Conservation (phyloP, 1,140 invertebrate genomes). For the Drosophila lacteicornis region DNA sequence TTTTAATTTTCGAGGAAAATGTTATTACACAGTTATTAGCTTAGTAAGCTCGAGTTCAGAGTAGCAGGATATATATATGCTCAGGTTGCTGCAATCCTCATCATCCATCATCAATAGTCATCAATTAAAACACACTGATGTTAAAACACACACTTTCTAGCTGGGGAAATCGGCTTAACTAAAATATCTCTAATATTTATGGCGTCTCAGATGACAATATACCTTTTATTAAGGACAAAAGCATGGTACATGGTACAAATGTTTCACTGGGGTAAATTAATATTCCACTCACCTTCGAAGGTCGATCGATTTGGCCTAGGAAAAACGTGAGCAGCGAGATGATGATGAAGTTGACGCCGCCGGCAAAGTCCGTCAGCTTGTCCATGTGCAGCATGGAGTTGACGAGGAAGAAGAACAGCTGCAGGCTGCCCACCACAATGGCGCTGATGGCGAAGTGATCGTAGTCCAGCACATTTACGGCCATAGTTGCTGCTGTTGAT, state of each 20-base stretch:
- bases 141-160: no score
- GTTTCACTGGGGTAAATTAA: background rate
- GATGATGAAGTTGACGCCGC: conserved; percentile 95
- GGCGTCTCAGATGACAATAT: background rate
- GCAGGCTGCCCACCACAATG: conserved; percentile 94
- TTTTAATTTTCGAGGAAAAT: no score
- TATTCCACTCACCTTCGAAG: conserved; percentile 86
- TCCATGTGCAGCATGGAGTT: conserved; percentile 94
- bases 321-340: conserved; percentile 94
- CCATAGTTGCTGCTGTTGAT: conserved; percentile 81
- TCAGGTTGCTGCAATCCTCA: no score
- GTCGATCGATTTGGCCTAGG: conserved; percentile 90
- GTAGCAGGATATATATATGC: no score
- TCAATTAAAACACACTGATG: no score
- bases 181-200: background rate
- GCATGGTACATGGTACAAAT: background rate
- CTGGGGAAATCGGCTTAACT: background rate
- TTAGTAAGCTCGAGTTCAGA: no score
- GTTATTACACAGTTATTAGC: no score
- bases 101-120: no score
- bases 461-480: conserved; percentile 91
- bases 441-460: conserved; percentile 95
- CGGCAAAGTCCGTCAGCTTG: conserved; percentile 96
- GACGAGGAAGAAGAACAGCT: conserved; percentile 94
- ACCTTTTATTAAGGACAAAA: no score